Evolutionary conservation across 2,113 vertebrate genomes (phyloP), one percentile per base, ranked within the genome.

Genomic region (Peromyscus leucopus): DNA sequence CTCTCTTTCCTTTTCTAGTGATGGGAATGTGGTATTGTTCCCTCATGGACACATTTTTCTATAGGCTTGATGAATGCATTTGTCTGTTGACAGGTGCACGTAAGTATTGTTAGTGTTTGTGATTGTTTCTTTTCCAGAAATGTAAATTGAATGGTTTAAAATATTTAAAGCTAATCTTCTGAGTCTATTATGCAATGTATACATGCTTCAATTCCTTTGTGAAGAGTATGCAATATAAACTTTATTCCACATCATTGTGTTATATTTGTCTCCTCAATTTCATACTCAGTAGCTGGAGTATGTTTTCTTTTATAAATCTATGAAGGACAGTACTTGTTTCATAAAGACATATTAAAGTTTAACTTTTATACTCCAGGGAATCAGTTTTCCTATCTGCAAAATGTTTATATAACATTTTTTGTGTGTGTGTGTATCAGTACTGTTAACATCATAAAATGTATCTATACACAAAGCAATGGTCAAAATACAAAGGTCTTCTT

Each of bases 11-110:
- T 65, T 85, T 84, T 48, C 65, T 61, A 39, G 31, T 96, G 65
- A 67, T 95, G 6, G 83, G 90, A 98, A 90, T 92, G 51, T 42
- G 74, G 39, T 76, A 93, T 94, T 95, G 55, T 97, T 96, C 95
- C 48, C 76, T 84, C 28, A 21, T 46, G 55, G 39, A 48, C 39
- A 57, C 61, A 65, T 97, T 85, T 71, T 51, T 93, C 67, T 79
- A 51, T 39, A 91, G 69, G 4, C 85, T 83, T 94, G 96, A 97
- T 93, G 88, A 97, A 96, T 93, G 26, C 6, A 79, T 95, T 89
- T 95, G 59, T 91, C 69, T 94, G 6, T 90, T 98, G 96, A 80
- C 92, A 97, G 78, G 93, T 92, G 57, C 59, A 83, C 21, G 63
- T 13, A 42, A 78, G 51, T 86, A 21, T 90, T 95, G 3, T 78